phyloP scores from a whole-genome alignment of 2,888 invertebrate genomes.

The Esperia sulphurella region DNA sequence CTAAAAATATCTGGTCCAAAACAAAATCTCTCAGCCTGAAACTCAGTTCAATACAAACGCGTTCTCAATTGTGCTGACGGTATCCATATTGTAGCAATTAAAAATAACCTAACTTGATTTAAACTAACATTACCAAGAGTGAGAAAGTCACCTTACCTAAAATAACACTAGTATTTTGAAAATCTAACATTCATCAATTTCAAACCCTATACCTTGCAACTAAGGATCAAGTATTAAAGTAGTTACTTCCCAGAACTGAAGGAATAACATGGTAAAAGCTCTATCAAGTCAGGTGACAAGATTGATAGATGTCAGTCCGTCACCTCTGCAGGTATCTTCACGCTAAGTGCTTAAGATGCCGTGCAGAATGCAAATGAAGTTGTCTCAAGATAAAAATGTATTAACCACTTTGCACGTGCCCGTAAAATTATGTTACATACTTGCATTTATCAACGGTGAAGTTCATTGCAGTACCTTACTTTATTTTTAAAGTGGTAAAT shows the following conservation, averaged over 20 bases:
- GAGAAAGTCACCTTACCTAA: too few relatives aligned
- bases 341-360: constrained; percentile 53
- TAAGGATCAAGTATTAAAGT: not conserved
- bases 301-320: constrained; percentile 54
- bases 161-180: too few relatives aligned
- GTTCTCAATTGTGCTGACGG: too few relatives aligned
- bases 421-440: constrained; percentile 4
- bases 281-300: constrained; percentile 32
- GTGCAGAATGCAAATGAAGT: constrained; percentile 53
- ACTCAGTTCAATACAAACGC: too few relatives aligned
- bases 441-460: not conserved
- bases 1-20: too few relatives aligned
- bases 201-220: not conserved
- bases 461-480: too few relatives aligned
- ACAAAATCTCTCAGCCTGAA: too few relatives aligned
- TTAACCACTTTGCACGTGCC: constrained; percentile 11
- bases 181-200: too few relatives aligned
- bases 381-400: constrained; percentile 13
- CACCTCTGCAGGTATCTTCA: constrained; percentile 39
- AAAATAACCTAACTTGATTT: too few relatives aligned
- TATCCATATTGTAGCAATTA: too few relatives aligned
- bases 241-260: not conserved
- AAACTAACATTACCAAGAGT: too few relatives aligned
- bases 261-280: not conserved
- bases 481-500: too few relatives aligned